Percentiles rank a stretch among this genome's conserved stretches.
Conservation (phyloP, 2,797 vertebrate genomes). For the Dryobates pubescens region DNA sequence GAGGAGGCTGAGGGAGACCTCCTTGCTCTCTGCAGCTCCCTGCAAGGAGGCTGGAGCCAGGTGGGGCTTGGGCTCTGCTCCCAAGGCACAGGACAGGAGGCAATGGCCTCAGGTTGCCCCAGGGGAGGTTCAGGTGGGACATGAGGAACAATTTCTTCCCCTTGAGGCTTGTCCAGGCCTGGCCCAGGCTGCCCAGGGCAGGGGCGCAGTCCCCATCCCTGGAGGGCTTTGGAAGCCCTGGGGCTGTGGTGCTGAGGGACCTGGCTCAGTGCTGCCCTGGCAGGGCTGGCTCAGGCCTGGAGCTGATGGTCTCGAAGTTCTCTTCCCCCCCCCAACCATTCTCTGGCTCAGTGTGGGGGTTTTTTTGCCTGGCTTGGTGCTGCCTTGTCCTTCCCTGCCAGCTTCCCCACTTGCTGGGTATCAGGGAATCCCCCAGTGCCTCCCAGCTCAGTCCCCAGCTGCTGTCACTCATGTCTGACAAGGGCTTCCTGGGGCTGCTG, state of each 20-base stretch:
- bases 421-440: neutral
- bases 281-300: neutral
- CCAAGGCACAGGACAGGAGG: too few relatives aligned
- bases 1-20: too few relatives aligned
- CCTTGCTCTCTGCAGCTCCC: too few relatives aligned
- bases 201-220: too few relatives aligned
- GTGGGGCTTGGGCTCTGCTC: too few relatives aligned
- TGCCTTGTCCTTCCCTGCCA: neutral
- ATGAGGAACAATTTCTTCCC: too few relatives aligned
- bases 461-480: constrained; percentile 48
- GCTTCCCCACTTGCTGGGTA: constrained; percentile 11
- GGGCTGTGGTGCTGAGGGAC: neutral
- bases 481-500: constrained; percentile 16
- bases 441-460: neutral
- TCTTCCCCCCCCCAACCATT: neutral
- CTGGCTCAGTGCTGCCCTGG: neutral
- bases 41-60: too few relatives aligned
- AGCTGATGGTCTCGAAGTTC: neutral
- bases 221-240: neutral
- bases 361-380: neutral
- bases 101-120: too few relatives aligned
- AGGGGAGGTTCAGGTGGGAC: too few relatives aligned
- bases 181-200: too few relatives aligned
- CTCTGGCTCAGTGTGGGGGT: too few relatives aligned
- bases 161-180: too few relatives aligned